These are phyloP conservation scores for Erpobdella octoculata DNA, from an alignment of 2,888 invertebrate genomes.

Conservation along the genomic window DNA sequence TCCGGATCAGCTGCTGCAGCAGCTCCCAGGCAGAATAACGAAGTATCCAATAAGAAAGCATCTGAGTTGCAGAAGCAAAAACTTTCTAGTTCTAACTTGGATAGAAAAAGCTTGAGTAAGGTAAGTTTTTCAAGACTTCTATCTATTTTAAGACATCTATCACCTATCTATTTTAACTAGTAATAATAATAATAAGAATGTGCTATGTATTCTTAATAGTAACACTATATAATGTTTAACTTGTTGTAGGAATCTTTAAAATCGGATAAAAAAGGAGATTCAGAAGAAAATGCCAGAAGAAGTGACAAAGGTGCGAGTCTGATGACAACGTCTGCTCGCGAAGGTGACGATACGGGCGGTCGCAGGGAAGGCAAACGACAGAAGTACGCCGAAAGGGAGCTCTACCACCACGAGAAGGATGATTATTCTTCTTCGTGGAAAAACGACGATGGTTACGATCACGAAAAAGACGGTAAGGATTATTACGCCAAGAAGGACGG, in stretches of 20 bases:
- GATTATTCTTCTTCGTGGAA: neutral
- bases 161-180: no score
- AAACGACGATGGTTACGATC: no score
- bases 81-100: neutral
- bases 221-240: neutral
- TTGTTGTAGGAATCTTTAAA: neutral
- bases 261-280: neutral
- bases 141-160: no score
- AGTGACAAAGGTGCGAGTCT: no score
- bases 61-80: neutral
- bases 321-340: neutral
- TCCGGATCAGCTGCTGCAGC: neutral
- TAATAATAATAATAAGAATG: no score
- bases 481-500: conserved; percentile 3
- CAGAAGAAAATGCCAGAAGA: neutral
- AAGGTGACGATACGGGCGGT: neutral
- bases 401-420: neutral
- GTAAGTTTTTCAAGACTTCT: no score
- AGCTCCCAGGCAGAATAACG: neutral
- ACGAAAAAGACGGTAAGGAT: neutral
- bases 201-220: no score
- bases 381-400: neutral
- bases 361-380: neutral
- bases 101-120: conserved; percentile 3
- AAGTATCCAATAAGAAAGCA: neutral